Conservation (phyloP, 2,797 vertebrate genomes). For the Sebastes reedi region DNA sequence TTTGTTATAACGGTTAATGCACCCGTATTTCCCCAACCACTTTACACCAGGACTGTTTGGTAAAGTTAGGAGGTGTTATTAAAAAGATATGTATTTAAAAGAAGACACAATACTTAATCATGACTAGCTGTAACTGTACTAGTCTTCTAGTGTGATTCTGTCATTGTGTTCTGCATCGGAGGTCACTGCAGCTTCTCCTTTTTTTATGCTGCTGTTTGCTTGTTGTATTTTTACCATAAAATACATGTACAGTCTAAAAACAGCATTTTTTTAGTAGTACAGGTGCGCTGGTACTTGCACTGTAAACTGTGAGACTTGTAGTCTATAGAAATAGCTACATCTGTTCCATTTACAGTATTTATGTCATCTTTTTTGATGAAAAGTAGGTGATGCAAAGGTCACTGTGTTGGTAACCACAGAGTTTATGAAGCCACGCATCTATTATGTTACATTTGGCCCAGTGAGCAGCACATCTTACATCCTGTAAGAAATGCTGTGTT, state of each 20-base stretch:
- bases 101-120: not conserved
- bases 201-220: not conserved
- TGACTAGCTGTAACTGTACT: not conserved
- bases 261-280: not conserved
- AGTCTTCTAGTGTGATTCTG: not conserved
- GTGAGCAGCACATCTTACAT: constrained; percentile 1
- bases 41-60: not conserved
- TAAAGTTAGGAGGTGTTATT: not conserved
- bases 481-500: constrained; percentile 36
- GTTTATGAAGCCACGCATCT: not conserved
- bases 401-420: not conserved
- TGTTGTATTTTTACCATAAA: not conserved
- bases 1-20: constrained; percentile 34
- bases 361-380: not conserved
- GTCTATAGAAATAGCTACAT: not conserved
- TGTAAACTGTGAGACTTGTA: not conserved
- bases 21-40: not conserved
- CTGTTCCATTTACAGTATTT: not conserved
- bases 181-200: constrained; percentile 28
- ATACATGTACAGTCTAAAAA: not conserved
- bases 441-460: constrained; percentile 25
- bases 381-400: not conserved
- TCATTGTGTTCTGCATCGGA: constrained; percentile 7
- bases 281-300: not conserved
- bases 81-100: not conserved